phyloP scores from a whole-genome alignment of 1,140 invertebrate species.

The Sarcophaga bullata region DNA sequence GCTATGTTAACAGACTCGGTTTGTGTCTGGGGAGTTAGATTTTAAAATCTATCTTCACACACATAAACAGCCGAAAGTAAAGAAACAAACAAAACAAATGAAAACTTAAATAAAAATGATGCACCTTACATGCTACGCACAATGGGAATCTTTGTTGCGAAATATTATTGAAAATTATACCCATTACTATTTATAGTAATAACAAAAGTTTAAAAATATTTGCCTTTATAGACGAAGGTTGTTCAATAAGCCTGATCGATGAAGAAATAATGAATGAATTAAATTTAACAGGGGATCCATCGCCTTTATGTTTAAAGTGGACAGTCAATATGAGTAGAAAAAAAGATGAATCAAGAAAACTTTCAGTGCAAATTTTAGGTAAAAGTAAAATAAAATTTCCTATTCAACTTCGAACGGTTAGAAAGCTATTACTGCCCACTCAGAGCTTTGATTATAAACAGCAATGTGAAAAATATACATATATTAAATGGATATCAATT shows the following conservation, averaged over 20 bases:
- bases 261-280: not conserved
- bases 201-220: not conserved
- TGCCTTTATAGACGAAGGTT: slow-evolving; percentile 11
- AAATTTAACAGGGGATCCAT: not conserved
- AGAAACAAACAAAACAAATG: not conserved
- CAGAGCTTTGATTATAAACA: not conserved
- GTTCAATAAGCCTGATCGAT: not conserved
- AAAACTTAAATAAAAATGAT: not conserved
- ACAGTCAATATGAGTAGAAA: not conserved
- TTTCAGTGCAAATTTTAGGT: not conserved
- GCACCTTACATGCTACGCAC: not conserved
- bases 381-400: not conserved
- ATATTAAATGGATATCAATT: not conserved
- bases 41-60: no score
- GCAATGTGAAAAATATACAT: not conserved
- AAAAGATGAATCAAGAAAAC: not conserved
- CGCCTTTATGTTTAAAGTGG: not conserved
- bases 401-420: not conserved
- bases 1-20: no score
- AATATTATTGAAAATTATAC: slow-evolving; percentile 17
- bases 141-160: not conserved
- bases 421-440: not conserved
- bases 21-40: no score
- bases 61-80: not conserved
- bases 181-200: not conserved